phyloP scores from a whole-genome alignment of 2,797 vertebrate genomes.

The Diglossa cyanea region DNA sequence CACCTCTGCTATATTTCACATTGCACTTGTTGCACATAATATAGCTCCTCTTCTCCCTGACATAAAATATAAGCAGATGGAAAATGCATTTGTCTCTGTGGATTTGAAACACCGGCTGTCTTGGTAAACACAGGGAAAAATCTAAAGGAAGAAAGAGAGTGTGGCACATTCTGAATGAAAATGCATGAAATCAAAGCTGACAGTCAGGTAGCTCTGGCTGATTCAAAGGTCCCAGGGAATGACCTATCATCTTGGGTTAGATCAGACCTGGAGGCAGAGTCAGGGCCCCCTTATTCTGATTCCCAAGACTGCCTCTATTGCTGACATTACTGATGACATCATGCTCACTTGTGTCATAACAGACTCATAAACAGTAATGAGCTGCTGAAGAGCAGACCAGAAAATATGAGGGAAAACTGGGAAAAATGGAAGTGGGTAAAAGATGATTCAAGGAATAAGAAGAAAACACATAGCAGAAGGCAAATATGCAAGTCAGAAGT shows the following conservation, averaged over 20 bases:
- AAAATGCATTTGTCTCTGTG: not conserved
- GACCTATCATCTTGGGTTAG: not conserved
- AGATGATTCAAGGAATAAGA: not conserved
- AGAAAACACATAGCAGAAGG: not conserved
- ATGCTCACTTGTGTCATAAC: not conserved
- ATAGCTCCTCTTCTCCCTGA: not conserved
- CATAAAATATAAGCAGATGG: not conserved
- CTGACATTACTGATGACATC: not conserved
- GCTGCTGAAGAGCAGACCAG: not conserved
- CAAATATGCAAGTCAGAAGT: not conserved
- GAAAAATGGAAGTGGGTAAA: not conserved
- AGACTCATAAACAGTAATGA: not conserved
- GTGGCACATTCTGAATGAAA: not conserved
- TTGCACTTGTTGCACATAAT: not conserved
- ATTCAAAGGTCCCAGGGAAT: not conserved
- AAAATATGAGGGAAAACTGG: not conserved
- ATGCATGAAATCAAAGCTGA: not conserved
- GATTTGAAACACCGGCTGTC: conserved; percentile 9
- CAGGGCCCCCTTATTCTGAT: not conserved
- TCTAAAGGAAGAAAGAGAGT: not conserved
- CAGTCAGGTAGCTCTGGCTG: not conserved
- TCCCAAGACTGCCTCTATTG: not conserved
- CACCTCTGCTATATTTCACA: not conserved
- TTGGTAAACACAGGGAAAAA: not conserved
- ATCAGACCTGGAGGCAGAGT: not conserved